Base-by-base conservation (phyloP, 37 sponge, comb jelly and placozoan genomes). In the Theonella swinhoei region DNA sequence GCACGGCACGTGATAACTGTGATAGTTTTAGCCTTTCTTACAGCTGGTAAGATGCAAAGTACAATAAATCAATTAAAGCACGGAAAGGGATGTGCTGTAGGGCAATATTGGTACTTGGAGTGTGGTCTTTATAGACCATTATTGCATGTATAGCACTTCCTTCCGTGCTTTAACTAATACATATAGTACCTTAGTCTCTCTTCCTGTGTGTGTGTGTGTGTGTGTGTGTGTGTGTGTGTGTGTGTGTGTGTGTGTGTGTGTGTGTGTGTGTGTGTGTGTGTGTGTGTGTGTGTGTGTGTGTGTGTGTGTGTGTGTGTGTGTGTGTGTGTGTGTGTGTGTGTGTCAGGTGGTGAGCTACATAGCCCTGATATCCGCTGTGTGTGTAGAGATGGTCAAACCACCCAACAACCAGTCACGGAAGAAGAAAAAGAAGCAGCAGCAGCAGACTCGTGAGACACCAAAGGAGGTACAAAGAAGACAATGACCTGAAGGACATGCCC, bases 81-180 rank as follows among this genome's bases (percentile, higher is more conserved):
- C 8, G 83, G 73, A 23, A 32, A 76, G 30, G 64, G 62, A 30
- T 39, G 72, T 11, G 39, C 29, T 2, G 37, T 58, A 1, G 39
- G 25, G 34, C 64, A 73, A 3, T 39, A 62, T 30, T 40, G 72
- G 20, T 73, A 82, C 60, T 5, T 82, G 36, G 26, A 63, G 3
- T 63, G 64, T 63, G 64, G 26, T 3, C 4, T 63, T n/a, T 63
- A 28, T 58, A 11, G 11, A 58, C 19, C n/a, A n/a, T n/a, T n/a
- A n/a, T n/a, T n/a, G n/a, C n/a, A n/a, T n/a, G n/a, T n/a, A n/a
- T n/a, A n/a, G n/a, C n/a, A n/a, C n/a, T n/a, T n/a, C n/a, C n/a
- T n/a, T n/a, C n/a, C n/a, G n/a, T n/a, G n/a, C n/a, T 11, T 19
- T 58, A 58, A 58, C 60, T 58, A 19, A 11, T 19, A 20, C 19